Evolutionary conservation across 2,888 invertebrate genomes (phyloP), one percentile per base, ranked within the genome.

Genomic region (Eurytoma adleriae): DNA sequence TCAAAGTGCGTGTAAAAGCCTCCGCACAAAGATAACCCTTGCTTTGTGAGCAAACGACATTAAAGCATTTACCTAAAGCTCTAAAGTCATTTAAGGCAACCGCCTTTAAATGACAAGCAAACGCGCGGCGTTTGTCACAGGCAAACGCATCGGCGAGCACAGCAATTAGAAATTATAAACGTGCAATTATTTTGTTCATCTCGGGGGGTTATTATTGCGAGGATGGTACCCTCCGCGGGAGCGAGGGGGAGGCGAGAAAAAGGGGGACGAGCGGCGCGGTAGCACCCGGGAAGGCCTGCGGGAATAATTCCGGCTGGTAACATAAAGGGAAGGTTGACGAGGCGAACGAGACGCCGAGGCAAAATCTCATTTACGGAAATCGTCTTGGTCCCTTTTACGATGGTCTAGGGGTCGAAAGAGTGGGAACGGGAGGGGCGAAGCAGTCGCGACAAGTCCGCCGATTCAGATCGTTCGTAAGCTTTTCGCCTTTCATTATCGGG

Each of bases 361-460:
- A 27, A 72, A 72, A 64, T 73, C 73, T 64, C 54, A 73, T 73
- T 73, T 64, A 40, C 18, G 54, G 74, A 61, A 71, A 18, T n/a
- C 40, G 48, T 71, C 24, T 40, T 3, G 24, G 59, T 30, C 27
- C 16, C n/a, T 62, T 14, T 62, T 30, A 14, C 7, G 27, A 30
- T 30, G 40, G 12, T 40, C 40, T n/a, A 50, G 13, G 40, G 54
- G 3, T 16, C 40, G 10, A 10, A 40, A 54, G 54, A 54, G n/a
- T 4, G 54, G 5, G n/a, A 54, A 5, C 12, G 2, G 4, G 59
- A 24, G 27, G 14, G 20, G 61, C 13, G 61, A 16, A 14, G 27
- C 14, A 14, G 27, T 61, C 20, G 27, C n/a, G 54, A 54, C 54
- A 40, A 40, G 54, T 54, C 54, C 16, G 5, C 3, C n/a, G 54